These are phyloP conservation scores for Myotis findleyi DNA, from an alignment of 2,797 vertebrate genomes.

Conservation along the genomic window DNA sequence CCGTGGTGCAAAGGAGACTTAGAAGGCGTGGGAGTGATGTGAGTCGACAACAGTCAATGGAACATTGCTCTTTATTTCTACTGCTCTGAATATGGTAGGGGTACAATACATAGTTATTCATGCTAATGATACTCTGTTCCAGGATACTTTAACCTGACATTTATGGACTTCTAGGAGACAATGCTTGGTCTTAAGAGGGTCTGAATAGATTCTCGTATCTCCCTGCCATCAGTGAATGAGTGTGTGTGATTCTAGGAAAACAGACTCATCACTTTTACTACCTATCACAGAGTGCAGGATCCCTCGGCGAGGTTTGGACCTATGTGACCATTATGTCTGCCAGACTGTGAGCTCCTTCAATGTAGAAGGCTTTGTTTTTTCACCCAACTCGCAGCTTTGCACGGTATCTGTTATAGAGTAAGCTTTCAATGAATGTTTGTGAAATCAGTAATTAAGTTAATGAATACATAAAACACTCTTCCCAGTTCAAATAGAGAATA, in stretches of 20 bases:
- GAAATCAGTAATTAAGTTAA: neutral
- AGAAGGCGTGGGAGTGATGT: neutral
- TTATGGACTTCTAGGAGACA: neutral
- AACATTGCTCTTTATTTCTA: neutral
- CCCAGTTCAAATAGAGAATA: conserved; percentile 2
- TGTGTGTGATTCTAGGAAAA: neutral
- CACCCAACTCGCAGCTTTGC: neutral
- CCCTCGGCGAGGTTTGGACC: neutral
- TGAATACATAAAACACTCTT: neutral
- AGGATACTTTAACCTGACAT: neutral
- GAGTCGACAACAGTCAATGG: neutral
- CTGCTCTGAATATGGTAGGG: neutral
- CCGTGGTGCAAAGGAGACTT: neutral
- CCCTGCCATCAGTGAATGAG: neutral
- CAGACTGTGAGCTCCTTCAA: neutral
- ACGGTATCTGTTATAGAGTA: neutral
- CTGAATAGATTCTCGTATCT: neutral
- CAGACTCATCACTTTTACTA: neutral
- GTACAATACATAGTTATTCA: neutral
- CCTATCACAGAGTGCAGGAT: neutral
- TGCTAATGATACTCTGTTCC: neutral
- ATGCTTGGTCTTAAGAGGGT: neutral
- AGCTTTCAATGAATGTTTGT: neutral
- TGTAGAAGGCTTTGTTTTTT: neutral
- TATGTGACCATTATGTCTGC: neutral